Base-by-base conservation (phyloP, 2,888 invertebrate species). In the Lepidocyrtoides sp. region DNA sequence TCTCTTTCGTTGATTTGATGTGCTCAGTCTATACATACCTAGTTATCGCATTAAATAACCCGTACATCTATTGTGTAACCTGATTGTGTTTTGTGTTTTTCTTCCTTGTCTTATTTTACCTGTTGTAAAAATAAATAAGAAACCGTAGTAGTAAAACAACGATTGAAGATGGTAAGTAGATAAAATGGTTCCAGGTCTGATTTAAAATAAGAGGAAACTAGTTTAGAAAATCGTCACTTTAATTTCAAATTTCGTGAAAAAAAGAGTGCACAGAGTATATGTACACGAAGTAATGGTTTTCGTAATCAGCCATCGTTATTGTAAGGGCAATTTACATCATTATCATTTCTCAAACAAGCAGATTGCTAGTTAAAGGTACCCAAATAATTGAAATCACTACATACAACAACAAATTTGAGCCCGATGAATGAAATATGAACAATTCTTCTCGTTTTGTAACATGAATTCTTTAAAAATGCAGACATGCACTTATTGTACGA, bases 91-190 rank as follows among this genome's bases (percentile, higher is more conserved):
- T n/a, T n/a, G n/a, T n/a, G n/a, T n/a, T n/a, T n/a, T 20, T 44
- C 0, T 3, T 72, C 44, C n/a, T 72, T 44, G 44, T 72, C 44
- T 72, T 44, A 72, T 72, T 44, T 72, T 72, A 72, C 44, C 44
- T 44, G 72, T 72, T 72, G 69, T 69, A 69, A 60, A 20, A 57
- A 60, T 60, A 26, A 5, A 12, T 26, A 8, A 63, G 63, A 63
- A 72, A 44, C 44, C 41, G 69, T 41, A 69, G 23, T 20, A 7
- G 4, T 17, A 57, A 48, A 54, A 17, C 57, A n/a, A n/a, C n/a
- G n/a, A n/a, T n/a, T n/a, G n/a, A n/a, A n/a, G n/a, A n/a, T n/a
- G n/a, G 2, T 20, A 20, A 17, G 29, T 5, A 63, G 4, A 63
- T 29, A 63, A 54, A 17, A 54, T 54, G 54, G 7, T 54, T 54